Conservation (phyloP, 2,113 vertebrate genomes). For the Datnioides undecimradiatus region DNA sequence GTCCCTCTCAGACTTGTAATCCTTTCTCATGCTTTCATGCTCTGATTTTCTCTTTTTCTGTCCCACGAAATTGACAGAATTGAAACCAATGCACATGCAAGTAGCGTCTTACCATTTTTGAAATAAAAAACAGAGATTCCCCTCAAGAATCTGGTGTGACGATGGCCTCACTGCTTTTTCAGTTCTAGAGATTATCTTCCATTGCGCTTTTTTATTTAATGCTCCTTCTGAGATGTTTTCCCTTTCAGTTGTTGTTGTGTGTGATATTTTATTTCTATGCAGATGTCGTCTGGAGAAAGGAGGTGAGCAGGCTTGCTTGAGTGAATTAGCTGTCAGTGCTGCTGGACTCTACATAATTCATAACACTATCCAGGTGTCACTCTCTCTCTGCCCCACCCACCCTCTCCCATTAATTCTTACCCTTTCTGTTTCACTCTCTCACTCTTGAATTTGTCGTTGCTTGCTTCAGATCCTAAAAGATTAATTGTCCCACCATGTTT, state of each 20-base stretch:
- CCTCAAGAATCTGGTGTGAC: neutral
- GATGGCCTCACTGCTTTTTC: neutral
- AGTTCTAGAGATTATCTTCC: constrained; percentile 11
- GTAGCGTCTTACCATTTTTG: neutral
- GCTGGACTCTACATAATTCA: constrained; percentile 67
- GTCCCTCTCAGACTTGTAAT: constrained; percentile 46
- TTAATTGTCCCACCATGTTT: constrained; percentile 75
- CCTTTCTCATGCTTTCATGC: constrained; percentile 33
- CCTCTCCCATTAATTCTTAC: constrained; percentile 51
- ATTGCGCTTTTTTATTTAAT: constrained; percentile 13
- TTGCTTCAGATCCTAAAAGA: constrained; percentile 71
- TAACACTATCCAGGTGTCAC: constrained; percentile 55
- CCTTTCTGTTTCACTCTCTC: constrained; percentile 39
- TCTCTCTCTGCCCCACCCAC: constrained; percentile 44
- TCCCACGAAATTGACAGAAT: constrained; percentile 16
- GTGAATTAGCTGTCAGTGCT: constrained; percentile 40
- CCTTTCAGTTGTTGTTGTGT: constrained; percentile 24
- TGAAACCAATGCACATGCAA: constrained; percentile 1
- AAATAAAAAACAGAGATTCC: neutral
- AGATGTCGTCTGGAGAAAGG: constrained; percentile 22
- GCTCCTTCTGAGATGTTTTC: neutral
- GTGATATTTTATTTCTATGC: constrained; percentile 40
- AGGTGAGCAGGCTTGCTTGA: constrained; percentile 29
- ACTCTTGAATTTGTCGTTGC: constrained; percentile 21
- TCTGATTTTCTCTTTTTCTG: constrained; percentile 6